Conservation (phyloP, 2,113 vertebrate species). For the Nothoprocta pentlandii region DNA sequence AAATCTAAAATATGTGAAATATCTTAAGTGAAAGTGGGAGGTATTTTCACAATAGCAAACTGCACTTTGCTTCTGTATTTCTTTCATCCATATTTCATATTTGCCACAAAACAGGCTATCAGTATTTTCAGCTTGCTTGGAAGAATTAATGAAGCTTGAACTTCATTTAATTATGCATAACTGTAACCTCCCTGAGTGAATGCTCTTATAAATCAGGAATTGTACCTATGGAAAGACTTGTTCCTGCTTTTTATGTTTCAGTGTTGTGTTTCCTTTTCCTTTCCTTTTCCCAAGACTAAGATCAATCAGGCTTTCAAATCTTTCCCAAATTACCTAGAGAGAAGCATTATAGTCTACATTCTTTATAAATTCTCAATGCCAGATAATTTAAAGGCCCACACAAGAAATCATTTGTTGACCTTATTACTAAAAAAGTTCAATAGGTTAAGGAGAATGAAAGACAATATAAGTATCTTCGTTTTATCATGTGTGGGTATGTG, state of each 20-base stretch:
- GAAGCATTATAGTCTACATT: background rate
- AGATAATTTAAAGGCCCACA: background rate
- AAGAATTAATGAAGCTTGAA: background rate
- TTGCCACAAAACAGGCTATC: background rate
- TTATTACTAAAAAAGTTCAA: background rate
- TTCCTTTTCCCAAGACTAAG: background rate
- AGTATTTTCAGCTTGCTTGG: background rate
- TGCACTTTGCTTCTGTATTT: background rate
- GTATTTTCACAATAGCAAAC: constrained; percentile 21
- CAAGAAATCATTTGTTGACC: background rate
- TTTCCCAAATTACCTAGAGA: background rate
- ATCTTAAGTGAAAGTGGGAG: background rate
- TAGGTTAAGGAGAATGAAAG: background rate
- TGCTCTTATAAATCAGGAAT: background rate
- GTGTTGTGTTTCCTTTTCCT: background rate
- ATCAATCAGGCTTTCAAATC: background rate
- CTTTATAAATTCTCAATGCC: background rate
- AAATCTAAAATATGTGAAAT: background rate
- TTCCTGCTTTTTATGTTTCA: background rate
- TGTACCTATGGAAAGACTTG: background rate
- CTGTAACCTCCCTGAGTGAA: background rate
- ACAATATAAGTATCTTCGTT: background rate
- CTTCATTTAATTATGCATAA: background rate
- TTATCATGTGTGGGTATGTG: background rate
- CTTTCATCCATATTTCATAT: background rate